Evolutionary conservation across 2,113 vertebrate species (phyloP).

Genomic region (Labeo rohita): DNA sequence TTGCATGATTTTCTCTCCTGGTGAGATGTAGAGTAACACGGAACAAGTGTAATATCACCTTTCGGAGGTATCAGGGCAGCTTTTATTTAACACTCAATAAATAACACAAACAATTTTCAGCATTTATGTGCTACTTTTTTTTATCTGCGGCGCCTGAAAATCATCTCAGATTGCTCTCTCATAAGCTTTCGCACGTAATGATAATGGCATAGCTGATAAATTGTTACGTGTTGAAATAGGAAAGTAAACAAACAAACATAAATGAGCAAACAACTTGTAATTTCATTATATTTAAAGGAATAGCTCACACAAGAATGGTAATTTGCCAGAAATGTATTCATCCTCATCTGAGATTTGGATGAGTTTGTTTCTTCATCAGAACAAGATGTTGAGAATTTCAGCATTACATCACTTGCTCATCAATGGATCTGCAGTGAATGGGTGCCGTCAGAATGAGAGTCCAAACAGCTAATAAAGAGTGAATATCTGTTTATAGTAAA

Average conservation of each 20-base stretch:
- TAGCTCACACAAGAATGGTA: not conserved
- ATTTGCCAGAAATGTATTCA: not conserved
- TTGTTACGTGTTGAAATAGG: not conserved
- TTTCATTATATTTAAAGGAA: not conserved
- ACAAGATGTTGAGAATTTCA: no score
- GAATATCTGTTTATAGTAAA: no score
- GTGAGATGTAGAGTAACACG: conserved; percentile 26
- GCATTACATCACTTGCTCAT: no score
- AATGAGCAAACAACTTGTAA: not conserved
- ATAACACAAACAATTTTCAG: conserved; percentile 6
- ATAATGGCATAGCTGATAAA: not conserved
- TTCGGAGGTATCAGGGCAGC: conserved; percentile 6
- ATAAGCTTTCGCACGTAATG: not conserved
- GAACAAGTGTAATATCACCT: conserved; percentile 43
- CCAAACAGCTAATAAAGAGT: no score
- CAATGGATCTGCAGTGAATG: no score
- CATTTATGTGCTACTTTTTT: not conserved
- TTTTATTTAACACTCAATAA: conserved; percentile 34
- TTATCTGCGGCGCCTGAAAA: not conserved
- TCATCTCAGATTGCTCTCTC: not conserved
- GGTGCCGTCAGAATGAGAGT: no score
- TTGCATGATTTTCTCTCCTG: conserved; percentile 13
- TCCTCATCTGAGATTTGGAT: not conserved
- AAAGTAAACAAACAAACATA: not conserved
- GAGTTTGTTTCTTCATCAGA: no score